Conservation (phyloP, 2,797 vertebrate genomes). For the Eulemur coronatus region DNA sequence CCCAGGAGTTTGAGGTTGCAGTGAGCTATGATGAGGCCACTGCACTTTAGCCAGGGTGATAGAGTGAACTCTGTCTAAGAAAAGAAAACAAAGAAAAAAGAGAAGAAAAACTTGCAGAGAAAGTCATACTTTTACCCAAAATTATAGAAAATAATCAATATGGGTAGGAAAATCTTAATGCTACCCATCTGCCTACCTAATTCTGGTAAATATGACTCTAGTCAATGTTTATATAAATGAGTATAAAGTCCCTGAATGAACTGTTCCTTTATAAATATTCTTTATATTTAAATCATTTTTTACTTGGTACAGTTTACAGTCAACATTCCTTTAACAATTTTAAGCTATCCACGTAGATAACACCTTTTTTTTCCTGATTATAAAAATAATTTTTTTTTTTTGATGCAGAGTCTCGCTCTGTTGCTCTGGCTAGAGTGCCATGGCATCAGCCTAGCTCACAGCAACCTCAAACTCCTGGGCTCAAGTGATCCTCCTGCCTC, state of each 20-base stretch:
- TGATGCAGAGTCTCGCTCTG: not conserved
- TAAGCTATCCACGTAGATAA: not conserved
- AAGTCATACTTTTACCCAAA: slow-evolving; percentile 3
- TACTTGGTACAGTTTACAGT: not conserved
- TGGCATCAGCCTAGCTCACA: not conserved
- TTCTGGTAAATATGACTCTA: not conserved
- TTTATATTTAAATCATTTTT: not conserved
- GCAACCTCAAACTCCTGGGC: not conserved
- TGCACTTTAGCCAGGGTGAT: too few relatives aligned
- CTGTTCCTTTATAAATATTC: not conserved
- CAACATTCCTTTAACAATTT: slow-evolving; percentile 40
- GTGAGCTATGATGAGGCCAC: too few relatives aligned
- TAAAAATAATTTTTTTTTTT: not conserved
- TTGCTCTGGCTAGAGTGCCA: not conserved
- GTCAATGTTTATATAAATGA: slow-evolving; percentile 3
- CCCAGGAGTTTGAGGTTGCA: too few relatives aligned
- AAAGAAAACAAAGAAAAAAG: too few relatives aligned
- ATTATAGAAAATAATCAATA: slow-evolving; percentile 5
- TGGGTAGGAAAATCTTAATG: not conserved
- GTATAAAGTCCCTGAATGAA: slow-evolving; percentile 28
- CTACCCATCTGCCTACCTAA: not conserved
- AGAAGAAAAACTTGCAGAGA: not conserved
- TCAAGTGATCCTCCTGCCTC: not conserved
- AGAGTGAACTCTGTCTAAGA: too few relatives aligned
- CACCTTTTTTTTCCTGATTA: not conserved